Conservation (phyloP, 2,888 invertebrate genomes). For the Drosophila koepferae region DNA sequence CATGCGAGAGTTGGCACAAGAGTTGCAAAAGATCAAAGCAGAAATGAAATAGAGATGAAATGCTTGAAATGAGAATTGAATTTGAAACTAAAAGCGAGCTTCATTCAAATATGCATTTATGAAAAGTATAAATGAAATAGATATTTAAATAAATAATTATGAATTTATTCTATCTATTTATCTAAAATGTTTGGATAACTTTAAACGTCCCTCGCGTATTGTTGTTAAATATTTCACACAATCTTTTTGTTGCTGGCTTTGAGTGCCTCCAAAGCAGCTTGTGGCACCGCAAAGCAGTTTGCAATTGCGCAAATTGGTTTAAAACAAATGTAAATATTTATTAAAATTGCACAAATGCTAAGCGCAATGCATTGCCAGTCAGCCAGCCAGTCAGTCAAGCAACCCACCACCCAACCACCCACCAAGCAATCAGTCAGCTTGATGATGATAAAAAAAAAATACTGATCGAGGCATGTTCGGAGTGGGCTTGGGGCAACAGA, state of each 20-base stretch:
- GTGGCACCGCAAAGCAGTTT: slow-evolving; percentile 51
- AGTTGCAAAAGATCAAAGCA: slow-evolving; percentile 11
- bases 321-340: slow-evolving; percentile 81
- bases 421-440: slow-evolving; percentile 12
- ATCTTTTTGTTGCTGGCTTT: slow-evolving; percentile 24
- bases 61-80: neutral
- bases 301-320: slow-evolving; percentile 79
- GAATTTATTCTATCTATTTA: too few relatives aligned
- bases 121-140: too few relatives aligned
- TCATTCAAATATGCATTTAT: too few relatives aligned
- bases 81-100: too few relatives aligned
- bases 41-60: neutral
- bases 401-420: neutral
- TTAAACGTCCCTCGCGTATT: slow-evolving; percentile 24
- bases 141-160: neutral
- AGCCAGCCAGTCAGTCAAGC: neutral
- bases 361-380: slow-evolving; percentile 25
- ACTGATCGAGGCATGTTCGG: slow-evolving; percentile 48
- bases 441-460: slow-evolving; percentile 37
- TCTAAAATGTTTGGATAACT: neutral
- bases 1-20: slow-evolving; percentile 37
- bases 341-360: slow-evolving; percentile 76
- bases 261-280: slow-evolving; percentile 12
- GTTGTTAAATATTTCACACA: slow-evolving; percentile 41
- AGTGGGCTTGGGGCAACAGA: neutral